Conservation (phyloP, 2,797 vertebrate genomes). For the Acanthis flammea region DNA sequence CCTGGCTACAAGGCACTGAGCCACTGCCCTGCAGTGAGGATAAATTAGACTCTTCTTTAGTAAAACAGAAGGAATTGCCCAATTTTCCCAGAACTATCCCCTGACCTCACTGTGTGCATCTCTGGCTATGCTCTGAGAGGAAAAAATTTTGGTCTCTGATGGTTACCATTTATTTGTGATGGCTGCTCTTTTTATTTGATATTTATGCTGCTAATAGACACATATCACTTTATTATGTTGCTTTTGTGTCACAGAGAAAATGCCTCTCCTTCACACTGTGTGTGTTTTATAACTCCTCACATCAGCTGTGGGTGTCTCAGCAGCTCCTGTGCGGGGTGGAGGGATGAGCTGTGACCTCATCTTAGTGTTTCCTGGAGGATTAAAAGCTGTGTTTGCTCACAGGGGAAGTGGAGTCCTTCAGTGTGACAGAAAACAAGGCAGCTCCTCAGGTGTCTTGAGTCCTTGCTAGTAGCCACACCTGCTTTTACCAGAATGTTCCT, state of each 20-base stretch:
- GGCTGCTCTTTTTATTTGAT: slow-evolving; percentile 40
- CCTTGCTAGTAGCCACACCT: not conserved
- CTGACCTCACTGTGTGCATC: not conserved
- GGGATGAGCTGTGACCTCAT: not conserved
- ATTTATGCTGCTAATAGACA: slow-evolving; percentile 36
- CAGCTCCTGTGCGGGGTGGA: not conserved
- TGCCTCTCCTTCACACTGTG: not conserved
- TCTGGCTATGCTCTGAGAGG: not conserved
- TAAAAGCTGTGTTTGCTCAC: not conserved
- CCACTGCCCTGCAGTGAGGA: not conserved
- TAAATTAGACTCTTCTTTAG: not conserved
- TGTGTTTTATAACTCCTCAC: not conserved
- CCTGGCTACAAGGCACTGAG: not conserved
- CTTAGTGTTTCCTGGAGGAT: not conserved
- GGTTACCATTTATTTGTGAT: not conserved
- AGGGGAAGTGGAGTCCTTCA: not conserved
- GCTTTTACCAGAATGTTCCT: not conserved
- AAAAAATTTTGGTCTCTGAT: not conserved
- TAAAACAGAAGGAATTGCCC: not conserved
- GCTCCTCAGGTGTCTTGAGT: not conserved
- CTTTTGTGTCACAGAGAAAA: not conserved
- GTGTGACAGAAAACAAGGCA: not conserved
- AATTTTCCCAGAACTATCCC: not conserved
- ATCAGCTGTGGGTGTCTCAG: not conserved
- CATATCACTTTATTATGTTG: not conserved